Conservation (phyloP, 2,113 vertebrate species). For the Hemicordylus capensis region DNA sequence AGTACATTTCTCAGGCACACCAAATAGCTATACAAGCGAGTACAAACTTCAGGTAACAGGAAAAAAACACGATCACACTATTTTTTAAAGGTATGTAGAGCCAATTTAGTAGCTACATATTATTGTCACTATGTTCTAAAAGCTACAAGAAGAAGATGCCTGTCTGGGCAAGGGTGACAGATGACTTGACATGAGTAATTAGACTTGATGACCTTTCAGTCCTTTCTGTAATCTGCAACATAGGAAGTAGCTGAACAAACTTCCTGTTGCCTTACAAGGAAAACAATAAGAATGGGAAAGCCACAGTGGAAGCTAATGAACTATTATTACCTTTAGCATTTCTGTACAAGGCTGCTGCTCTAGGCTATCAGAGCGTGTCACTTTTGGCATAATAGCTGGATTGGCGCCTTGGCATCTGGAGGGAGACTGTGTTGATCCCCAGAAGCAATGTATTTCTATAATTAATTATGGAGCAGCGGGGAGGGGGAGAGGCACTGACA, state of each 20-base stretch:
- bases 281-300: not conserved
- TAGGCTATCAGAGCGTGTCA: not conserved
- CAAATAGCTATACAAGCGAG: not conserved
- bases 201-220: not conserved
- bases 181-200: no score
- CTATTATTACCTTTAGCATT: not conserved
- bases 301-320: not conserved
- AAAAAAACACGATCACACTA: not conserved
- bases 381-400: not conserved
- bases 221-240: not conserved
- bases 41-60: not conserved
- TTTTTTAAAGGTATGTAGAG: not conserved
- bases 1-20: not conserved
- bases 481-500: not conserved
- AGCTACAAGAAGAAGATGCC: not conserved
- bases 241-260: not conserved
- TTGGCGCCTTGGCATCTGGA: not conserved
- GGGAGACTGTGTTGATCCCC: not conserved
- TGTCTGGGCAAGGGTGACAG: not conserved
- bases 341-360: not conserved
- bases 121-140: not conserved
- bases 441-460: constrained; percentile 16
- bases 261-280: fast-evolving
- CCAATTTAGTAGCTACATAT: not conserved
- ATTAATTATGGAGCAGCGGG: constrained; percentile 17